Conservation (phyloP, 2,888 invertebrate genomes). For the Phalangium opilio region DNA sequence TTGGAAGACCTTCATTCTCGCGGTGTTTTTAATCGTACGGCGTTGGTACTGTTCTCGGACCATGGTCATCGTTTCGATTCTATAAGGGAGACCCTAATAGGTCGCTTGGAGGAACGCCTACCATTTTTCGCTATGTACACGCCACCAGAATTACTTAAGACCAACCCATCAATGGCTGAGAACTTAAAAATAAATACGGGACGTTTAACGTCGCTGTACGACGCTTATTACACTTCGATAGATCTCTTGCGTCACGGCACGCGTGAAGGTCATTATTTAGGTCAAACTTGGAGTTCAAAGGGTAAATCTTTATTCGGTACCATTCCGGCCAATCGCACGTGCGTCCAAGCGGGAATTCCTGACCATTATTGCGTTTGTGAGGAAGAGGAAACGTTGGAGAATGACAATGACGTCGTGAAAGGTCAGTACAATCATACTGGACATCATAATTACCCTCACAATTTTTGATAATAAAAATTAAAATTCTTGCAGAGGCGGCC, state of each 20-base stretch:
- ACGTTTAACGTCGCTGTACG: conserved; percentile 29
- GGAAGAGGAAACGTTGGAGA: conserved; percentile 41
- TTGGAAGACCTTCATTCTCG: conserved; percentile 23
- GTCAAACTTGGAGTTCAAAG: background rate
- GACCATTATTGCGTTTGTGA: conserved; percentile 83
- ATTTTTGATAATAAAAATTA: too few relatives aligned
- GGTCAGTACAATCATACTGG: too few relatives aligned
- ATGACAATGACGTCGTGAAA: conserved; percentile 31
- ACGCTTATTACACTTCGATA: conserved; percentile 25
- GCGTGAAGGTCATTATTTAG: conserved; percentile 1
- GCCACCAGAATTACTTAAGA: conserved; percentile 24
- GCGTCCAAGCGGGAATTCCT: conserved; percentile 56
- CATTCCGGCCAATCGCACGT: conserved; percentile 54
- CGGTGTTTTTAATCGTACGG: conserved; percentile 12
- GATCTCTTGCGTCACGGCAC: conserved; percentile 7
- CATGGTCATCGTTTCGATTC: conserved; percentile 32
- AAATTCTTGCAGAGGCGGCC: too few relatives aligned
- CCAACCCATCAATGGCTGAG: conserved; percentile 22
- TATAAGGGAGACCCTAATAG: conserved; percentile 29
- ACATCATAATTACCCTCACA: too few relatives aligned
- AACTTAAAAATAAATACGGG: conserved; percentile 24
- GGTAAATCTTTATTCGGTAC: conserved; percentile 8
- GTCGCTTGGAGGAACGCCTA: conserved; percentile 31
- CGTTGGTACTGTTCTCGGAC: conserved; percentile 25
- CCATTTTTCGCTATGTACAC: conserved; percentile 29